A percentile compares a stretch with the other conserved stretches of the same genome.
Conservation (phyloP, 2,113 vertebrate genomes). For the Nannobrachium achirus region DNA sequence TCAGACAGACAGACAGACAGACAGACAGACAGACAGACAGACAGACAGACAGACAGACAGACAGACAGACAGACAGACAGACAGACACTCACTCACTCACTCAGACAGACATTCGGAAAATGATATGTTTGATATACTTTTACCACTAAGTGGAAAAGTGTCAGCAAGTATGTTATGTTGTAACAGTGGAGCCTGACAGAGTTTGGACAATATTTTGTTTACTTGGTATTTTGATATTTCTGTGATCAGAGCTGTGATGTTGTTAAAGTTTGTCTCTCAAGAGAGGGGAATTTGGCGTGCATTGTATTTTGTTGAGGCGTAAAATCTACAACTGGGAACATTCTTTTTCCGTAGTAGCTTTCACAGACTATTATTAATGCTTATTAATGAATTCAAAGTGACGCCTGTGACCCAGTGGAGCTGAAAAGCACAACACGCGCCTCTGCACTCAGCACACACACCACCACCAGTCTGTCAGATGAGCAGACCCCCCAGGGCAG, state of each 20-base stretch:
- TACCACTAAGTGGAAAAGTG: constrained; percentile 8
- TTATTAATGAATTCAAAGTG: constrained; percentile 43
- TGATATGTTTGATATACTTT: constrained; percentile 25
- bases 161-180: background rate
- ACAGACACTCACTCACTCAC: too few relatives aligned
- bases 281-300: too few relatives aligned
- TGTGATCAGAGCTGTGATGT: background rate
- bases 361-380: constrained; percentile 42
- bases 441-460: constrained; percentile 20
- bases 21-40: too few relatives aligned
- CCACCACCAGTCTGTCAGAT: constrained; percentile 32
- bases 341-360: constrained; percentile 11
- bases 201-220: constrained; percentile 6
- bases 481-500: background rate
- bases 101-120: too few relatives aligned
- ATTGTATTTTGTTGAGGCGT: constrained; percentile 33
- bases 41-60: too few relatives aligned
- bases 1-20: too few relatives aligned
- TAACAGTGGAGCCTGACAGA: constrained; percentile 10
- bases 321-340: constrained; percentile 21
- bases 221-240: background rate
- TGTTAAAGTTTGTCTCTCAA: background rate
- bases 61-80: too few relatives aligned
- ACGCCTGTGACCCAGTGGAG: constrained; percentile 25
- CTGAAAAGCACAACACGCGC: constrained; percentile 4